Conservation (phyloP, 2,888 invertebrate genomes). For the Coelinius sp. region DNA sequence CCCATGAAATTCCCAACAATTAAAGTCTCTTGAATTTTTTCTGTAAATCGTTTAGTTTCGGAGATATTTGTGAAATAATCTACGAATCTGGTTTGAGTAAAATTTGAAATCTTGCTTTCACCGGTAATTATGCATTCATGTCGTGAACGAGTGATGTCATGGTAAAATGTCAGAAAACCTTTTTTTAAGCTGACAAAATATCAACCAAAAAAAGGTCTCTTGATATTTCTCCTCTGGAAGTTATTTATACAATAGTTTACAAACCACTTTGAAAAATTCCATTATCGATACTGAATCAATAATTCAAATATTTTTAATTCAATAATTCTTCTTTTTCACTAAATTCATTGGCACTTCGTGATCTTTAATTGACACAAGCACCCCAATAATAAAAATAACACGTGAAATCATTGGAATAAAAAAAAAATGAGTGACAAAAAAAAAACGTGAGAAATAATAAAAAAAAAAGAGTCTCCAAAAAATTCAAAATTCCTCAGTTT, state of each 20-base stretch:
- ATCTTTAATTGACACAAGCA: constrained; percentile 1
- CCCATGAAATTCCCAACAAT: no score
- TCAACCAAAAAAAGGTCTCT: no score
- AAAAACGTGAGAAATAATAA: not conserved
- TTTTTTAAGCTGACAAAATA: constrained; percentile 17
- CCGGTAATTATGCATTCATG: no score
- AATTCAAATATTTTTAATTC: not conserved
- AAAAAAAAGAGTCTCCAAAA: not conserved
- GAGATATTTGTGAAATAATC: not conserved
- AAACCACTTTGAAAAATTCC: no score
- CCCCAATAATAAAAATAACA: not conserved
- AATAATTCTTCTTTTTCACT: not conserved
- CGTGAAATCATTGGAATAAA: constrained; percentile 24
- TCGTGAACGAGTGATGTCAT: not conserved
- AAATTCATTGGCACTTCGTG: not conserved
- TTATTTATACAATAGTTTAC: no score
- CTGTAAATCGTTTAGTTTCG: no score
- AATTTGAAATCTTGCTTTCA: no score
- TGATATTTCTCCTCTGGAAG: no score
- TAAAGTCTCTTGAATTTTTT: no score
- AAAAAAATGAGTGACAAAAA: not conserved
- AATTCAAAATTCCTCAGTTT: not conserved
- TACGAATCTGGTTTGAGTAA: not conserved
- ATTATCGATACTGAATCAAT: no score
- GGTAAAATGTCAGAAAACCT: not conserved